These are phyloP conservation scores for Planiliza haematocheilus DNA, from an alignment of 2,113 vertebrate genomes.

Conservation along the genomic window DNA sequence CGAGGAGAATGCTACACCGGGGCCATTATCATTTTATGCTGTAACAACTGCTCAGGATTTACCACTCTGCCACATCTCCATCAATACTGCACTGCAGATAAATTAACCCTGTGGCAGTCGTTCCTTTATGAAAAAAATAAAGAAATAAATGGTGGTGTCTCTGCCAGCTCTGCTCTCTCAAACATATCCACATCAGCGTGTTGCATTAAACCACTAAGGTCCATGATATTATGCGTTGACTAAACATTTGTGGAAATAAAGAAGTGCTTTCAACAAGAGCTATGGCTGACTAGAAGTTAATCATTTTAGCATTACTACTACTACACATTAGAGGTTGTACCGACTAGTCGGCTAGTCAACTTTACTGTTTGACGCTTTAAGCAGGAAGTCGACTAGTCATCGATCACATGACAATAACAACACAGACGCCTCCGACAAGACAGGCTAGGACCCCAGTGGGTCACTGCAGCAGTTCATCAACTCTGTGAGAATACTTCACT, in stretches of 20 bases:
- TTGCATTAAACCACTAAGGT: slow-evolving; percentile 32
- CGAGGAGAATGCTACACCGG: slow-evolving; percentile 54
- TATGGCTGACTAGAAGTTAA: slow-evolving; percentile 14
- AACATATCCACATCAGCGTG: slow-evolving; percentile 42
- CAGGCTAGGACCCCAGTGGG: too few relatives aligned
- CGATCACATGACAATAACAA: too few relatives aligned
- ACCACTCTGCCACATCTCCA: slow-evolving; percentile 63
- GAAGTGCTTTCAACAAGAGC: slow-evolving; percentile 22
- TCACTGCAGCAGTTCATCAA: too few relatives aligned
- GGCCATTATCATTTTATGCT: slow-evolving; percentile 71
- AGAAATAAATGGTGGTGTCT: slow-evolving; percentile 21
- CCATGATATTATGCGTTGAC: slow-evolving; percentile 11
- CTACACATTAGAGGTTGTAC: neutral
- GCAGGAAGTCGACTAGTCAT: too few relatives aligned
- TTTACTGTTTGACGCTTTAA: too few relatives aligned
- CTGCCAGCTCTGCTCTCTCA: slow-evolving; percentile 47
- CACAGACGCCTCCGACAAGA: too few relatives aligned
- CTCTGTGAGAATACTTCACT: too few relatives aligned
- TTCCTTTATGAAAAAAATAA: slow-evolving; percentile 44
- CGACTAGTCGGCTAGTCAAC: too few relatives aligned
- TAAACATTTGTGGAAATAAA: slow-evolving; percentile 20
- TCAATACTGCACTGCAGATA: slow-evolving; percentile 78
- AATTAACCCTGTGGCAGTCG: slow-evolving; percentile 67
- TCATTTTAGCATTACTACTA: slow-evolving; percentile 13
- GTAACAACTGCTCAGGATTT: slow-evolving; percentile 72